phyloP scores from a whole-genome alignment of 2,888 invertebrate genomes.

The Drosophila paracracens region DNA sequence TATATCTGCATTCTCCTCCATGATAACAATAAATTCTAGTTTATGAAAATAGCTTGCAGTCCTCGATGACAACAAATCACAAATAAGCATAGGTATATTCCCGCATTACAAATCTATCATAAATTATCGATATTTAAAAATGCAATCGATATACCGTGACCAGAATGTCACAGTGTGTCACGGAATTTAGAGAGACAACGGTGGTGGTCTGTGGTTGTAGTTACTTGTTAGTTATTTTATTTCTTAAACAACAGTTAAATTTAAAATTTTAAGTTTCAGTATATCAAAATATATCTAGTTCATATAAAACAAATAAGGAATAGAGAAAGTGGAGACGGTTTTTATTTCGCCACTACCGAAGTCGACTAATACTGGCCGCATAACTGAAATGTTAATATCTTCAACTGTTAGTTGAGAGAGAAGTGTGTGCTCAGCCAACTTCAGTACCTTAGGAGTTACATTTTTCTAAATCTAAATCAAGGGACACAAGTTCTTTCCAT shows the following conservation, averaged over 20 bases:
- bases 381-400: background rate
- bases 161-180: background rate
- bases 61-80: slow-evolving; percentile 5
- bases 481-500: background rate
- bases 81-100: slow-evolving; percentile 18
- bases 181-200: background rate
- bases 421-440: background rate
- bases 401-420: background rate
- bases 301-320: background rate
- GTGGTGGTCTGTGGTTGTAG: background rate
- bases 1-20: slow-evolving; percentile 53
- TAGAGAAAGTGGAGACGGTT: no score
- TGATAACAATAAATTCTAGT: background rate
- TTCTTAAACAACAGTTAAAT: background rate
- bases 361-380: background rate
- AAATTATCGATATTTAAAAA: background rate
- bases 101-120: background rate
- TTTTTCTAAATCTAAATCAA: background rate
- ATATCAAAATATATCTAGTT: background rate
- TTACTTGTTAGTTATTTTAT: background rate
- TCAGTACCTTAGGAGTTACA: no score
- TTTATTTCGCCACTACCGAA: background rate
- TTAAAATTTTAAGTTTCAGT: background rate
- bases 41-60: background rate
- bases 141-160: slow-evolving; percentile 4